Conservation (phyloP, 2,797 vertebrate species). For the Mastacembelus armatus region DNA sequence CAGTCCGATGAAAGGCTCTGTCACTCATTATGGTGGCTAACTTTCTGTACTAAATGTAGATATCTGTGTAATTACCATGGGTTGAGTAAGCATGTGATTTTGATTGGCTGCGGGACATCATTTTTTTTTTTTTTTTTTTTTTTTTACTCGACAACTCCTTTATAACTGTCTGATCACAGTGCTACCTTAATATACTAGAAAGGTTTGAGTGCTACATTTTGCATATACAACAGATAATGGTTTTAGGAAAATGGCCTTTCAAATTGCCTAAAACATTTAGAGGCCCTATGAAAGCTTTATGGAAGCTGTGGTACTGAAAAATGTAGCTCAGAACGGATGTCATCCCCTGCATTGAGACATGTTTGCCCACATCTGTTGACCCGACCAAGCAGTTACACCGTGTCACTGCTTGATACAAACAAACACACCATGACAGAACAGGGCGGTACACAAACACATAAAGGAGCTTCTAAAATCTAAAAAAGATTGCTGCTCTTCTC, state of each 20-base stretch:
- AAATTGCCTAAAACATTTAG: slow-evolving; percentile 76
- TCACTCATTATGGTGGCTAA: slow-evolving; percentile 70
- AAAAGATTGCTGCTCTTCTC: too few relatives aligned
- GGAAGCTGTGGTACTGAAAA: slow-evolving; percentile 50
- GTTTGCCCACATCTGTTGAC: slow-evolving; percentile 39
- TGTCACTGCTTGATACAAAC: not conserved
- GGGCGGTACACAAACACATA: too few relatives aligned
- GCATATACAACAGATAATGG: slow-evolving; percentile 71
- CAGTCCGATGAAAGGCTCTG: slow-evolving; percentile 48
- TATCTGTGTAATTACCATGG: slow-evolving; percentile 71
- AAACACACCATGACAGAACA: slow-evolving; percentile 7
- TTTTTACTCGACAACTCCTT: slow-evolving; percentile 61
- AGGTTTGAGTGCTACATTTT: slow-evolving; percentile 69
- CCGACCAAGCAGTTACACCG: not conserved
- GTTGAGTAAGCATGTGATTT: slow-evolving; percentile 65
- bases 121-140: slow-evolving; percentile 50
- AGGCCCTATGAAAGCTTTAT: slow-evolving; percentile 62
- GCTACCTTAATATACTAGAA: slow-evolving; percentile 71
- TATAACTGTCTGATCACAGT: slow-evolving; percentile 63
- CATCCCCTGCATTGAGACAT: slow-evolving; percentile 15
- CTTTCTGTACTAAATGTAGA: slow-evolving; percentile 70
- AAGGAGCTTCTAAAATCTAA: too few relatives aligned
- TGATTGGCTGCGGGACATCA: slow-evolving; percentile 61
- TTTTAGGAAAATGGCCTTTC: slow-evolving; percentile 75
- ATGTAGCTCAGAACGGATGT: slow-evolving; percentile 29